Evolutionary conservation across 2,113 vertebrate species (phyloP).

Genomic region (Mungos mungo): DNA sequence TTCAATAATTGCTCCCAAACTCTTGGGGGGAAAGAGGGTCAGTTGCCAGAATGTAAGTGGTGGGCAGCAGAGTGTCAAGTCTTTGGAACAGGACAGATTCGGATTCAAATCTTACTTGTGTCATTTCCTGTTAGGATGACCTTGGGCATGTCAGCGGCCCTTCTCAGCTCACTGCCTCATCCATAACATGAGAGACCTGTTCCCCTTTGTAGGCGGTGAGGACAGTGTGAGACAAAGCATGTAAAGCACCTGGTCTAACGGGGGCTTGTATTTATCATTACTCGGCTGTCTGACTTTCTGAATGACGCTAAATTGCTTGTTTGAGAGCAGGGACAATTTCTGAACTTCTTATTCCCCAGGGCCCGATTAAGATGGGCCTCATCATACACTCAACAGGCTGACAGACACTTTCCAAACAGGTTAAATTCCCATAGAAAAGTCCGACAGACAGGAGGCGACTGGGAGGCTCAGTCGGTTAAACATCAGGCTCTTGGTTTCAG

Average conservation of each 20-base stretch:
- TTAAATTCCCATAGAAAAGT: background rate
- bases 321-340: background rate
- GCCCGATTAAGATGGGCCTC: background rate
- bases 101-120: background rate
- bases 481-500: too few species aligned
- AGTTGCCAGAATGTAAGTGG: background rate
- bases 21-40: background rate
- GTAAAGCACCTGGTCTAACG: background rate
- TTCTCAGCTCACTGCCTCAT: background rate
- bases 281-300: background rate
- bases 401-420: background rate
- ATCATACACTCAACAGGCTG: background rate
- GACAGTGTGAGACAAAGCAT: background rate
- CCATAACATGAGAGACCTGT: background rate
- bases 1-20: background rate
- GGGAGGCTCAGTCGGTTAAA: too few species aligned
- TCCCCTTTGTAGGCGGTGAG: background rate
- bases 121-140: background rate
- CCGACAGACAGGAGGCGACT: too few species aligned
- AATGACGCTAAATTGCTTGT: background rate
- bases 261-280: too few species aligned
- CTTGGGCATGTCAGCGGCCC: background rate
- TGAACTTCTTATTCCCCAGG: background rate
- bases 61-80: background rate
- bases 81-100: background rate